A percentile compares a stretch with the other conserved stretches of the same genome.
Evolutionary conservation across 2,113 vertebrate genomes (phyloP).

Genomic region (Bettongia penicillata): DNA sequence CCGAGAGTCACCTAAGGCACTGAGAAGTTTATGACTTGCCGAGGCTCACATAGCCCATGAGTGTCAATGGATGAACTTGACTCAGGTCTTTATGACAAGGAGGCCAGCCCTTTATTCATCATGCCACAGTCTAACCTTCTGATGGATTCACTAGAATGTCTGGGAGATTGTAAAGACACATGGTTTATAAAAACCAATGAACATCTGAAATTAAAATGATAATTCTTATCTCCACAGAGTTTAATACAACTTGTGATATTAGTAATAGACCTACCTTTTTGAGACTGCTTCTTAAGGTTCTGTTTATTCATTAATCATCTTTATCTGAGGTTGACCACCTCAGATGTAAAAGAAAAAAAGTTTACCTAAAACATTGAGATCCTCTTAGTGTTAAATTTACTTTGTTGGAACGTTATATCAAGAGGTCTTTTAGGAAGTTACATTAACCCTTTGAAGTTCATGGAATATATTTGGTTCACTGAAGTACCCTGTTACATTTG

Average conservation of each 20-base stretch:
- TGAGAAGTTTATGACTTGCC: too few relatives aligned
- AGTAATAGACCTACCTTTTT: neutral
- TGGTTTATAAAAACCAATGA: neutral
- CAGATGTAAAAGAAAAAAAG: slow-evolving; percentile 11
- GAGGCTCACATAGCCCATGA: too few relatives aligned
- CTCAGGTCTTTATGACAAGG: too few relatives aligned
- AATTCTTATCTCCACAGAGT: neutral
- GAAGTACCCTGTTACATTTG: slow-evolving; percentile 17
- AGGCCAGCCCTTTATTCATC: too few relatives aligned
- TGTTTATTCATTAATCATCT: neutral
- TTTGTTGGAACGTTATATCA: too few relatives aligned
- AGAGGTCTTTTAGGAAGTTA: slow-evolving; percentile 15
- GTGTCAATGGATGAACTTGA: too few relatives aligned
- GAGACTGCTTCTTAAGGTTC: neutral
- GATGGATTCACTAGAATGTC: neutral
- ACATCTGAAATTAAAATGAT: slow-evolving; percentile 11
- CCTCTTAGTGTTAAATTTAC: too few relatives aligned
- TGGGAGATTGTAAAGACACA: neutral
- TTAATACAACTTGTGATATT: neutral
- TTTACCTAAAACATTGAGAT: neutral
- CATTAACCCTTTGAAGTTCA: neutral
- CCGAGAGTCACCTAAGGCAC: too few relatives aligned
- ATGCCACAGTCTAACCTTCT: neutral
- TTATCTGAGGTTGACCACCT: neutral
- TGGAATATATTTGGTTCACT: neutral